Conservation (phyloP, 2,113 vertebrate species). For the zebrafish (Danio rerio) region GRCz12tu NC_133193.1:49498501-49499000, state of each 20-base stretch:
- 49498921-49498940: no score
- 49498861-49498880: not conserved
- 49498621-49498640: not conserved
- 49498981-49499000: no score
- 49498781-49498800: conserved; percentile 25
- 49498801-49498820: conserved; percentile 12
- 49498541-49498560: not conserved
- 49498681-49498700: conserved; percentile 12
- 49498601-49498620: not conserved
- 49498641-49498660: not conserved
- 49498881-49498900: not conserved
- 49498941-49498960: no score
- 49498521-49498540: not conserved
- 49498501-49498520: not conserved
- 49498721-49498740: not conserved
- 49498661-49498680: not conserved
- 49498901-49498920: no score
- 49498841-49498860: not conserved
- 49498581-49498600: conserved; percentile 6
- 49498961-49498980: no score
- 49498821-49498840: not conserved
- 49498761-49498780: not conserved
- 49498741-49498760: conserved; percentile 14
- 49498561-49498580: not conserved
- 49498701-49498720: not conserved